These are phyloP conservation scores for Craseonycteris thonglongyai DNA, from an alignment of 2,113 vertebrate genomes.

Conservation along the genomic window DNA sequence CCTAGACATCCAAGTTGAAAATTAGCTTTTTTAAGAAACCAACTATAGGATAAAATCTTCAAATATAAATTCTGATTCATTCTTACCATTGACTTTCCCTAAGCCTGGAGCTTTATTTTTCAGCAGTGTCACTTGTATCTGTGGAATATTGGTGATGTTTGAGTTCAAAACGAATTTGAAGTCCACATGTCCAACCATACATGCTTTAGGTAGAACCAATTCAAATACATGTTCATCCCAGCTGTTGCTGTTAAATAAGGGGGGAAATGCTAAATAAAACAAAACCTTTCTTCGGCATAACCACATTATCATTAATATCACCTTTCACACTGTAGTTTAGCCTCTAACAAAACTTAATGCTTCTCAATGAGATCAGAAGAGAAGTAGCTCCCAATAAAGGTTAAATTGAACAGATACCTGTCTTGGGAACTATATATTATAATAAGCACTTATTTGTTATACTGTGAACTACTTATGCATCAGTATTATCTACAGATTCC, in stretches of 20 bases:
- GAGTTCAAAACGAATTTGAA: slow-evolving; percentile 99
- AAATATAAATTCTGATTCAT: background rate
- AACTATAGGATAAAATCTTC: background rate
- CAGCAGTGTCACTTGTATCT: slow-evolving; percentile 97
- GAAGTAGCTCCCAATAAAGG: background rate
- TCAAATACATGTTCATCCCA: slow-evolving; percentile 99
- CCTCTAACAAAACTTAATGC: background rate
- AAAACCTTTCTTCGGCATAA: background rate
- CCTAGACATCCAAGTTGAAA: background rate
- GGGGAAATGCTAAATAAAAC: slow-evolving; percentile 29
- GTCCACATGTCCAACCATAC: slow-evolving; percentile 99
- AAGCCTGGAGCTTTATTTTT: slow-evolving; percentile 98
- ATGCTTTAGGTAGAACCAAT: slow-evolving; percentile 96
- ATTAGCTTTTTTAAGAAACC: slow-evolving; percentile 4
- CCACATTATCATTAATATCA: background rate
- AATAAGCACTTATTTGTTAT: background rate
- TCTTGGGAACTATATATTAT: background rate
- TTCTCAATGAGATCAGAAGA: background rate
- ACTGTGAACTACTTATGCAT: background rate
- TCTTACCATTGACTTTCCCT: slow-evolving; percentile 96
- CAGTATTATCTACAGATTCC: background rate
- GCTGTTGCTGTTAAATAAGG: slow-evolving; percentile 86
- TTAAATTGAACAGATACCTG: background rate
- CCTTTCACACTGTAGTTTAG: background rate
- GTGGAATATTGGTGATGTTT: slow-evolving; percentile 97